Conservation (phyloP, 2,113 vertebrate species). For the Eurystomus gularis region DNA sequence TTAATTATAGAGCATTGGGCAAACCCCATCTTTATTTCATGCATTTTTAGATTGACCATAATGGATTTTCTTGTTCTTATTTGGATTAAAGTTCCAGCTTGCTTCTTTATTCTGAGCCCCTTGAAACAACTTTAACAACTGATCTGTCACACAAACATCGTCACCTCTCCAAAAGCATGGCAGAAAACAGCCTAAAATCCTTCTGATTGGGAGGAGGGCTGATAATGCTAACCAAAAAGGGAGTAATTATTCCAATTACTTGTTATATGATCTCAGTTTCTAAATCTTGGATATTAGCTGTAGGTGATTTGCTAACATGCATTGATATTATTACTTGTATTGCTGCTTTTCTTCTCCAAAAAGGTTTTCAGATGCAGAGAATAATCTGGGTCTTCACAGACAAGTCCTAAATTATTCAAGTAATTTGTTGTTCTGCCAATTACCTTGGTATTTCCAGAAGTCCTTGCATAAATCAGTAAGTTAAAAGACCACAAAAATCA, state of each 20-base stretch:
- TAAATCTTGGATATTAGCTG: neutral
- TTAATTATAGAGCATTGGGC: constrained; percentile 40
- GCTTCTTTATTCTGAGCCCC: neutral
- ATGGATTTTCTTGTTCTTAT: constrained; percentile 12
- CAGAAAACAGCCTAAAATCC: neutral
- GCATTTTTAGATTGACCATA: constrained; percentile 13
- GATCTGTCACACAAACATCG: neutral
- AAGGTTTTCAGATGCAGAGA: neutral
- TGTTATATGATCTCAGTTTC: neutral
- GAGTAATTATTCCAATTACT: neutral
- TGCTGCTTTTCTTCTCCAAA: neutral
- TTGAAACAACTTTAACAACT: neutral
- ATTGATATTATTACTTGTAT: neutral
- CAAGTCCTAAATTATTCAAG: neutral
- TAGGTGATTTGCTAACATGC: neutral
- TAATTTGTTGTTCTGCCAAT: neutral
- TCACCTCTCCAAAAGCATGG: neutral
- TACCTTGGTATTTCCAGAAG: neutral
- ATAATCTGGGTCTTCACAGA: neutral
- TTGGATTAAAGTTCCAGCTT: constrained; percentile 16
- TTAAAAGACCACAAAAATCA: neutral
- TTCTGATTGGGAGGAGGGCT: neutral
- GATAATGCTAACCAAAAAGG: neutral
- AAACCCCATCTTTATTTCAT: constrained; percentile 44
- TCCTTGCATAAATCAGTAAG: neutral